Evolutionary conservation across 2,797 vertebrate genomes (phyloP).

Genomic region (Rhynchotus rufescens): DNA sequence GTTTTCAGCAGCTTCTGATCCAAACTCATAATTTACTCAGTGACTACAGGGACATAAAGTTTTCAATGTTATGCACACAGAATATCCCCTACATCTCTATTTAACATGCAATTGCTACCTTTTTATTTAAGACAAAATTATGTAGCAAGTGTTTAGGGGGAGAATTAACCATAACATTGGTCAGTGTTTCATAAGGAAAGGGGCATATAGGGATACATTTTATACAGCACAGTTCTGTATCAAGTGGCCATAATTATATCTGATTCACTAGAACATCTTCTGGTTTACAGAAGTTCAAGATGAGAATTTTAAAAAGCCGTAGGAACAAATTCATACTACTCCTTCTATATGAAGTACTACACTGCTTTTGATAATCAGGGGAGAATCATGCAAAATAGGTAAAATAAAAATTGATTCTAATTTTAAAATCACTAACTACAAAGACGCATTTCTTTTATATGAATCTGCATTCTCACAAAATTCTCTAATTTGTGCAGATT

Average conservation of each 20-base stretch:
- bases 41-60: slow-evolving; percentile 61
- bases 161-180: background rate
- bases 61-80: background rate
- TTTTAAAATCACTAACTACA: background rate
- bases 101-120: background rate
- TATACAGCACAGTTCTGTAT: background rate
- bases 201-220: background rate
- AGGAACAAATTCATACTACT: background rate
- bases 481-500: background rate
- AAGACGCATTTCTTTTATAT: background rate
- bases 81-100: background rate
- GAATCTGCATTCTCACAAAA: background rate
- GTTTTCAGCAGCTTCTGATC: slow-evolving; percentile 55
- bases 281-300: background rate
- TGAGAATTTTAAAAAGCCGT: background rate
- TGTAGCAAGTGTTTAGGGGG: no score
- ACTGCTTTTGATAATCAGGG: background rate
- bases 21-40: slow-evolving; percentile 53
- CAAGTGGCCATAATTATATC: background rate
- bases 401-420: background rate
- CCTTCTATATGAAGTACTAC: background rate
- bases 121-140: background rate
- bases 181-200: background rate
- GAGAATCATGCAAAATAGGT: background rate
- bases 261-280: background rate